Evolutionary conservation across 1,140 invertebrate genomes (phyloP).

Genomic region (Laodelphax striatellus): DNA sequence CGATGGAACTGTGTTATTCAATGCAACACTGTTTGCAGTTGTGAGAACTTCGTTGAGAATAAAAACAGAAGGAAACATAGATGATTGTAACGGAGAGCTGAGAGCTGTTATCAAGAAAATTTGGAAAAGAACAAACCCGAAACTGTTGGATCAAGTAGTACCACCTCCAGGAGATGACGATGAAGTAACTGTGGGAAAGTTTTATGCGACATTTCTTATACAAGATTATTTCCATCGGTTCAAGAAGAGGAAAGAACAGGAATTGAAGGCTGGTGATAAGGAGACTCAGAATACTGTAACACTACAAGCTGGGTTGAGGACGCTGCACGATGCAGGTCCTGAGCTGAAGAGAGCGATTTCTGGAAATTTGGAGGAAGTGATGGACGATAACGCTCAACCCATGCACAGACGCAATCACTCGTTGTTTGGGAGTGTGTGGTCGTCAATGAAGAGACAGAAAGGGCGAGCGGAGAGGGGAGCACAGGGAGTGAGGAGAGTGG

Average conservation of each 20-base stretch:
- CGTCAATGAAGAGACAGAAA: conserved; percentile 64
- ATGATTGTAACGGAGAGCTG: conserved; percentile 90
- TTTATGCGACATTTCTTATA: conserved; percentile 99
- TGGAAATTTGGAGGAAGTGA: conserved; percentile 82
- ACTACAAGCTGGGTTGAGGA: conserved; percentile 85
- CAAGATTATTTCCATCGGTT: conserved; percentile 99
- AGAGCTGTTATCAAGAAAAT: conserved; percentile 95
- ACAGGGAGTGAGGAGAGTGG: too few species aligned
- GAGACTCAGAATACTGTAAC: conserved; percentile 67
- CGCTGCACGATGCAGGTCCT: conserved; percentile 95
- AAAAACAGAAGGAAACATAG: conserved; percentile 96
- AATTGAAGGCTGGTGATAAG: conserved; percentile 68
- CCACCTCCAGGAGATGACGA: conserved; percentile 96
- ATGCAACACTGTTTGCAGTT: conserved; percentile 96
- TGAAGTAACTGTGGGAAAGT: conserved; percentile 99
- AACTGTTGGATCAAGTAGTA: conserved; percentile 96
- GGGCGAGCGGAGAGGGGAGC: too few species aligned
- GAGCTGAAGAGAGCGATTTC: conserved; percentile 96
- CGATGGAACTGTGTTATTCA: conserved; percentile 99
- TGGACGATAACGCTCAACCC: conserved; percentile 82
- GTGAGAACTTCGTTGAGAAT: conserved; percentile 95
- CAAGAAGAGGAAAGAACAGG: conserved; percentile 96
- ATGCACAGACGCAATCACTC: conserved; percentile 97
- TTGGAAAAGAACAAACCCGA: conserved; percentile 95
- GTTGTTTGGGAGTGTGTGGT: conserved; percentile 90